Evolutionary conservation across 2,797 vertebrate genomes (phyloP), one percentile per base, ranked within the genome.

Genomic region (Lemur catta): DNA sequence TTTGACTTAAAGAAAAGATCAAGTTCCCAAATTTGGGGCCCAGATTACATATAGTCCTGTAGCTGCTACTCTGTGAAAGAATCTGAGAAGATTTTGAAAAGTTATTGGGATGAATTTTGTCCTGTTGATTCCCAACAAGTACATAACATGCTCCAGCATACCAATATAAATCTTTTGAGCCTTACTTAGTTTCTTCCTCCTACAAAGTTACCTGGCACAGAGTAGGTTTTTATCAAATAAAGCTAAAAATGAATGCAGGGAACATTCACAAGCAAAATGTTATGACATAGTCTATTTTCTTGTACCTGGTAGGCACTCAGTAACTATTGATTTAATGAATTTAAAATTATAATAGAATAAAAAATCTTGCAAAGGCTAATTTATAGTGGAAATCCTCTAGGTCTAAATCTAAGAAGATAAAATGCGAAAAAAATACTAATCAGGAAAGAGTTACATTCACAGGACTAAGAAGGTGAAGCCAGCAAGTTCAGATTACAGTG

Each of bases 401-500:
- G 17, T 89, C 88, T 97, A 86, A 96, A 95, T 71, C 90, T 52
- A 97, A 55, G 96, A 96, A 96, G 90, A 97, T 97, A 97, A 93
- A 92, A 75, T 26, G 5, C 2, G 89, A 97, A 95, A 95, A 97
- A 97, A 96, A 84, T 91, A 92, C 94, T 95, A 89, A 97, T 98
- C 92, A 96, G 93, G 96, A 98, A 98, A 97, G 91, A 96, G 55
- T 97, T 97, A 63, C 65, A 92, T 97, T 97, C 90, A 92, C 80
- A 98, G 95, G 85, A 93, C 86, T 97, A 95, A 97, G 97, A 79
- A 82, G 85, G 93, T 96, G 96, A 94, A 94, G 92, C 96, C 96
- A 98, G 96, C 97, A 96, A 94, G 82, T 97, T 97, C 97, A 97
- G 95, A 97, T 98, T 94, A 87, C 41, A 61, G 85, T 75, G 89